Conservation (phyloP, 2,888 invertebrate species). For the Vanessa cardui region DNA sequence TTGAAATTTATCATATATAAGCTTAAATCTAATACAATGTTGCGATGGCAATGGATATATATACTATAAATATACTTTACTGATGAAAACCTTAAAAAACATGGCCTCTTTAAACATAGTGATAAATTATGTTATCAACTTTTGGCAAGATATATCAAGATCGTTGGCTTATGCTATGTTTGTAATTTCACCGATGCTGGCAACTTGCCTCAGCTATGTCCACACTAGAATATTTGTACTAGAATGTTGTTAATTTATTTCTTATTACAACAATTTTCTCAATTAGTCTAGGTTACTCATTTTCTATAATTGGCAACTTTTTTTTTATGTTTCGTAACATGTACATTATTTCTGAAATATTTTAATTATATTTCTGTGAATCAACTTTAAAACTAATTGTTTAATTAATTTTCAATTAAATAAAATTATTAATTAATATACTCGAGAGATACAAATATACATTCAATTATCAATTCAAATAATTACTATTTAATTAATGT, state of each 20-base stretch:
- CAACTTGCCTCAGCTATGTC: conserved; percentile 26
- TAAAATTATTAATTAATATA: no score
- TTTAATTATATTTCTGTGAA: no score
- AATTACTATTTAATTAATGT: no score
- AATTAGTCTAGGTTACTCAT: neutral
- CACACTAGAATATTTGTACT: conserved; percentile 20
- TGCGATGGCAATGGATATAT: neutral
- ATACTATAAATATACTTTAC: neutral
- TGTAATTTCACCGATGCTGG: conserved; percentile 21
- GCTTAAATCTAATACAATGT: no score
- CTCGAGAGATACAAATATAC: no score
- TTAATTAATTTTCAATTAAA: no score
- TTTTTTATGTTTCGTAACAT: neutral
- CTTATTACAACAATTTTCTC: conserved; percentile 11
- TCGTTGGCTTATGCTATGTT: conserved; percentile 1
- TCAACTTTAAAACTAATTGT: no score
- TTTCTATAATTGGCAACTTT: neutral
- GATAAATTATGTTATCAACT: conserved; percentile 25
- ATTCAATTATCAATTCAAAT: no score
- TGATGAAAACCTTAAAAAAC: conserved; percentile 16
- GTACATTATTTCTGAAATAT: no score
- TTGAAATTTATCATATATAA: no score
- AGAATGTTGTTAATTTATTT: conserved; percentile 29
- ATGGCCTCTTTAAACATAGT: conserved; percentile 33
- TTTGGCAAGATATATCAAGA: conserved; percentile 24